A percentile compares a stretch with the other conserved stretches of the same genome.
Evolutionary conservation across 2,888 invertebrate genomes (phyloP).

Genomic region (Platerodrilus igneus): DNA sequence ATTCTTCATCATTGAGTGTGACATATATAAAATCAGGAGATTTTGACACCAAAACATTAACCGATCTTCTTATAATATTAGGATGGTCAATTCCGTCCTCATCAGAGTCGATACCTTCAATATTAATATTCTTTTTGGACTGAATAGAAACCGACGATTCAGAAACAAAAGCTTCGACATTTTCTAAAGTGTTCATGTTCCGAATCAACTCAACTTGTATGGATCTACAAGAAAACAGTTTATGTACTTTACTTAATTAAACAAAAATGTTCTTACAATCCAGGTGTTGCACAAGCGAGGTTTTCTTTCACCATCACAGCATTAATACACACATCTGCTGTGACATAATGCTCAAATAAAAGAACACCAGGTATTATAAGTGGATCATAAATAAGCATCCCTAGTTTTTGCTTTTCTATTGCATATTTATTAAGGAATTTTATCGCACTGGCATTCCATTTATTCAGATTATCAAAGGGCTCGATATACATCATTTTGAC

Average conservation of each 20-base stretch:
- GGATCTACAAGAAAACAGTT: conserved; percentile 33
- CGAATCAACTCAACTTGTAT: conserved; percentile 47
- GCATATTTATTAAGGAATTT: conserved; percentile 43
- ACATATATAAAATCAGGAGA: conserved; percentile 38
- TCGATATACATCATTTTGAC: conserved; percentile 49
- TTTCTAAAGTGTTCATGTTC: conserved; percentile 25
- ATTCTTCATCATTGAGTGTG: conserved; percentile 8
- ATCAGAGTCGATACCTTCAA: conserved; percentile 24
- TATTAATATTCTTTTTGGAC: conserved; percentile 20
- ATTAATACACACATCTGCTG: conserved; percentile 51
- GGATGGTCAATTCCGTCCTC: conserved; percentile 21
- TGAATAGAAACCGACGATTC: conserved; percentile 25
- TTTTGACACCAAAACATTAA: conserved; percentile 35
- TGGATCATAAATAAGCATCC: conserved; percentile 43
- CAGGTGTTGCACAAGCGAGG: conserved; percentile 51
- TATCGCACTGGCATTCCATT: conserved; percentile 44
- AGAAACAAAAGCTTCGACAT: conserved; percentile 20
- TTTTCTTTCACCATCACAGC: conserved; percentile 50
- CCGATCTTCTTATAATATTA: conserved; percentile 24
- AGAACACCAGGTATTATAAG: conserved; percentile 41
- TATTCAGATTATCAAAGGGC: conserved; percentile 39
- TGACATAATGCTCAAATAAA: conserved; percentile 42
- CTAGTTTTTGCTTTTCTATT: conserved; percentile 38
- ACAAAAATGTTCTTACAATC: conserved; percentile 43
- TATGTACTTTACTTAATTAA: too few species aligned